These are phyloP conservation scores for Silurus asotus DNA, from an alignment of 2,113 vertebrate genomes.

Conservation along the genomic window DNA sequence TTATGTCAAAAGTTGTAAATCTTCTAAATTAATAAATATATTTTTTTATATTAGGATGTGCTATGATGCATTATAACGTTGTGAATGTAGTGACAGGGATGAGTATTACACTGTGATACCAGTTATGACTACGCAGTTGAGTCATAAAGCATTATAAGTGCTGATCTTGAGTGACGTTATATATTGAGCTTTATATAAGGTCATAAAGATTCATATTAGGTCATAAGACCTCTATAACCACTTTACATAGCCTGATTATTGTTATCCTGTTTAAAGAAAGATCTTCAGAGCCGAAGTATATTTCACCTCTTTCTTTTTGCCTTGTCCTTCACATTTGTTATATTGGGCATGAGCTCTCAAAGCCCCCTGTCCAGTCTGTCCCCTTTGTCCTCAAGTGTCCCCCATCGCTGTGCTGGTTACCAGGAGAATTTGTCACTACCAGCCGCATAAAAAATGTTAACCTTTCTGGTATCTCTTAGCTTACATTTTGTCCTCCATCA, in stretches of 20 bases:
- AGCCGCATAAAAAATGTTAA: neutral
- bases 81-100: neutral
- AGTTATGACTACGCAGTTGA: neutral
- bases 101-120: neutral
- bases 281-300: neutral
- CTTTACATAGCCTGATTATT: neutral
- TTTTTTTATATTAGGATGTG: neutral
- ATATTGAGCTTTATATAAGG: neutral
- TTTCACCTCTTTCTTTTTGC: neutral
- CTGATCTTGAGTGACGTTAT: neutral
- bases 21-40: neutral
- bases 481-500: neutral
- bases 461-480: neutral
- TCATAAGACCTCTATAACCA: neutral
- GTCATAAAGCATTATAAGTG: neutral
- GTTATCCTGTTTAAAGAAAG: neutral
- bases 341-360: neutral
- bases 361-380: constrained; percentile 17
- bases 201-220: neutral
- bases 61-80: neutral
- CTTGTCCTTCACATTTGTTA: neutral
- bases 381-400: neutral
- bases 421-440: neutral
- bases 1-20: neutral
- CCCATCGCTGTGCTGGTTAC: neutral